phyloP scores from a whole-genome alignment of 2,888 invertebrate species.

The Hirtodrosophila alboralis region DNA sequence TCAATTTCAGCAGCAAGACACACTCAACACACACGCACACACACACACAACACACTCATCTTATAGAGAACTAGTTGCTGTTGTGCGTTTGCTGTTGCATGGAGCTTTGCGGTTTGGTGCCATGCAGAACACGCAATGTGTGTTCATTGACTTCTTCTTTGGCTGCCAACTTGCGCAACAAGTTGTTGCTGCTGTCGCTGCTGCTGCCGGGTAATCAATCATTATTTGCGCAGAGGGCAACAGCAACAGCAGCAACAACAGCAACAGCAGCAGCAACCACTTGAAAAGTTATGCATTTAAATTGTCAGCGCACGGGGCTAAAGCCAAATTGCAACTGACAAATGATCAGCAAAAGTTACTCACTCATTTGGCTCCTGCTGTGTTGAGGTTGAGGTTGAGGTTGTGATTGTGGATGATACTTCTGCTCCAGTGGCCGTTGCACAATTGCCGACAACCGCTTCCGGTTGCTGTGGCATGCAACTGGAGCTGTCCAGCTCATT shows the following conservation, averaged over 20 bases:
- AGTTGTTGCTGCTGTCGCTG: slow-evolving; percentile 44
- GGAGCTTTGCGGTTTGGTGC: slow-evolving; percentile 53
- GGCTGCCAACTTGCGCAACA: slow-evolving; percentile 61
- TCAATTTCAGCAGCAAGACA: slow-evolving; percentile 66
- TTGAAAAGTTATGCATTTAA: slow-evolving; percentile 75
- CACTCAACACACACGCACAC: slow-evolving; percentile 14
- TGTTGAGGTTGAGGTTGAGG: too few relatives aligned
- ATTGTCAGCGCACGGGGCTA: slow-evolving; percentile 63
- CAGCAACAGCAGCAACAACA: slow-evolving; percentile 1
- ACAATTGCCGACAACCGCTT: slow-evolving; percentile 45
- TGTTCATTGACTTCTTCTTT: slow-evolving; percentile 81
- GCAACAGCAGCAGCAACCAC: slow-evolving; percentile 26
- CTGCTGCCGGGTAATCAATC: slow-evolving; percentile 72
- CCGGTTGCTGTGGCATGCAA: slow-evolving; percentile 27
- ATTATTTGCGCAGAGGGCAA: slow-evolving; percentile 60
- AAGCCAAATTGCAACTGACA: slow-evolving; percentile 72
- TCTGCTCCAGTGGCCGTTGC: slow-evolving; percentile 7
- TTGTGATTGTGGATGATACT: slow-evolving; percentile 12
- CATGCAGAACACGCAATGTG: slow-evolving; percentile 70
- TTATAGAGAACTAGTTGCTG: slow-evolving; percentile 64
- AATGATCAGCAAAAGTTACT: slow-evolving; percentile 74
- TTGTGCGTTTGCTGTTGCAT: slow-evolving; percentile 52
- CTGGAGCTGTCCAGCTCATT: slow-evolving; percentile 74
- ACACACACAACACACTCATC: slow-evolving; percentile 5
- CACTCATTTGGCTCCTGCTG: slow-evolving; percentile 79